Evolutionary conservation across 2,797 vertebrate genomes (phyloP).

Genomic region (Oophaga sylvatica): DNA sequence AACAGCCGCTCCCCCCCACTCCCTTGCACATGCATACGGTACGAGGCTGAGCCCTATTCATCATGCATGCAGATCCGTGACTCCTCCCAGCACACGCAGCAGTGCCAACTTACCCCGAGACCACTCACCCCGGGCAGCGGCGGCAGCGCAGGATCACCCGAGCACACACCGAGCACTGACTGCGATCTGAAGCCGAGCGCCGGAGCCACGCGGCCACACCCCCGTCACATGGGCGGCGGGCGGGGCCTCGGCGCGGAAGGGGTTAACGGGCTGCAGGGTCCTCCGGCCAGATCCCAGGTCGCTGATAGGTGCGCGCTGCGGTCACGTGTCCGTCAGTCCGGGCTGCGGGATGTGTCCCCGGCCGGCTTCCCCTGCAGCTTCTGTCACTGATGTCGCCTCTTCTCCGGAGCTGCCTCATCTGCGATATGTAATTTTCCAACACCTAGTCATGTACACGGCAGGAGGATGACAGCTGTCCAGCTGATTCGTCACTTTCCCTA

Average conservation of each 20-base stretch:
- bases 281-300: neutral
- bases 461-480: no score
- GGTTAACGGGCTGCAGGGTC: conserved; percentile 6
- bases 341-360: no score
- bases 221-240: conserved; percentile 44
- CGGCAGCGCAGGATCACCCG: conserved; percentile 1
- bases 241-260: conserved; percentile 17
- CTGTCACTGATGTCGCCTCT: no score
- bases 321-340: no score
- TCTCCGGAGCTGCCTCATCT: no score
- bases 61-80: no score
- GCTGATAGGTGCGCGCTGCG: neutral
- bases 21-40: conserved; percentile 14
- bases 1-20: neutral
- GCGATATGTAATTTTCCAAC: no score
- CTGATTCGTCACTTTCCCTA: no score
- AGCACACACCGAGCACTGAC: neutral
- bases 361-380: no score
- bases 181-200: neutral
- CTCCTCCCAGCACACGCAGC: no score
- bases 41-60: no score
- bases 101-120: neutral
- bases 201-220: conserved; percentile 43
- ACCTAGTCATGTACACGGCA: no score
- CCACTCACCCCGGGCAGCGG: conserved; percentile 14